A percentile compares a stretch with the other conserved stretches of the same genome.
Evolutionary conservation across 2,797 vertebrate species (phyloP).

Genomic region (Hapalemur alaotrensis): DNA sequence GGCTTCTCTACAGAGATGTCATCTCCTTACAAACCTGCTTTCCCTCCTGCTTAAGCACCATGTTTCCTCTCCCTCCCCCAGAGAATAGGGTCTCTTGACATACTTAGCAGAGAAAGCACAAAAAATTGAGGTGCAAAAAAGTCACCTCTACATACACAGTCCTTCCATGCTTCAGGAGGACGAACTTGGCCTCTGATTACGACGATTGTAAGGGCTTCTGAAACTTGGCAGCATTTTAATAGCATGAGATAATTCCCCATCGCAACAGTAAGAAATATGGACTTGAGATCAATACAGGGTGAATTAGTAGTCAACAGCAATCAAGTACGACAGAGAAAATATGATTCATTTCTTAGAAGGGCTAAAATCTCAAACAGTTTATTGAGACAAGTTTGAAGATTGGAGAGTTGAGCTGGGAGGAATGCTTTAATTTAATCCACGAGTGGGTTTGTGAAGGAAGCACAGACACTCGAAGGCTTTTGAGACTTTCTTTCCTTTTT

Average conservation of each 20-base stretch:
- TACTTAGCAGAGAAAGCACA: not conserved
- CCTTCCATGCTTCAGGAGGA: not conserved
- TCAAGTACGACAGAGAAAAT: conserved; percentile 72
- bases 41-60: not conserved
- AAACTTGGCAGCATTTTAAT: conserved; percentile 63
- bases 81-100: not conserved
- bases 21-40: not conserved
- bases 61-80: not conserved
- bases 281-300: conserved; percentile 81
- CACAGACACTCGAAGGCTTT: conserved; percentile 73
- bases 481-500: conserved; percentile 62
- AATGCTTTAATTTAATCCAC: conserved; percentile 79
- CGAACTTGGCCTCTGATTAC: not conserved
- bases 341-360: conserved; percentile 81
- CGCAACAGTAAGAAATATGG: conserved; percentile 73
- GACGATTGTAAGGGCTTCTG: not conserved
- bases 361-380: conserved; percentile 76
- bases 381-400: conserved; percentile 61
- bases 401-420: conserved; percentile 61
- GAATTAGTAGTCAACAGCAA: conserved; percentile 82
- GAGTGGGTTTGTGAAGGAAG: conserved; percentile 74
- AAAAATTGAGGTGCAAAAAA: conserved; percentile 47
- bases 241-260: conserved; percentile 77
- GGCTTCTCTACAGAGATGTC: not conserved
- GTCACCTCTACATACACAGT: not conserved